Conservation (phyloP, 2,888 invertebrate genomes). For the Macrophya alboannulata region DNA sequence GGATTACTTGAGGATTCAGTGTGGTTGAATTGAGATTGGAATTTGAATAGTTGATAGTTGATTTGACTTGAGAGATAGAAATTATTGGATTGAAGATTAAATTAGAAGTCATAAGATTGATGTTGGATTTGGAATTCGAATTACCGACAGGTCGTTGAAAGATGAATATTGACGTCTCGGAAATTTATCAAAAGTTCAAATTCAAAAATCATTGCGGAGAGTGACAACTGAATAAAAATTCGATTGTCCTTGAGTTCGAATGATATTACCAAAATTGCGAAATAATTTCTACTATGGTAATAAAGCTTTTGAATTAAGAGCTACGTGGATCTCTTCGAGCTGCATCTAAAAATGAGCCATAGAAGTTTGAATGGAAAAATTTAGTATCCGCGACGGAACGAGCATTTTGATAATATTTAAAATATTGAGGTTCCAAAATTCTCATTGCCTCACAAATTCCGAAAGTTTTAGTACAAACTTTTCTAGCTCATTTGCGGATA, state of each 20-base stretch:
- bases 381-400: background rate
- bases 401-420: background rate
- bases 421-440: background rate
- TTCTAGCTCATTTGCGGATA: background rate
- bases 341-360: no score
- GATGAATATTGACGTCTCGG: background rate
- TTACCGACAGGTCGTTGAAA: background rate
- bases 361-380: background rate
- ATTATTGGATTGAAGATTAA: background rate
- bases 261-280: background rate
- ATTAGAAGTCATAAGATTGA: constrained; percentile 11
- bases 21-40: constrained; percentile 1
- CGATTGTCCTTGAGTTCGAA: no score
- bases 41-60: constrained; percentile 4
- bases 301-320: background rate
- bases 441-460: background rate
- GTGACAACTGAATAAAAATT: no score
- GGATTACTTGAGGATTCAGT: background rate
- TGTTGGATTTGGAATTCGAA: background rate
- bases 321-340: background rate
- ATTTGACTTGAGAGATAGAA: constrained; percentile 5
- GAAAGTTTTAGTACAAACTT: background rate
- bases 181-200: no score
- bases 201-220: no score
- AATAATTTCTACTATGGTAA: background rate